Conservation (phyloP, 2,888 invertebrate species). For the Platycnemis pennipes region DNA sequence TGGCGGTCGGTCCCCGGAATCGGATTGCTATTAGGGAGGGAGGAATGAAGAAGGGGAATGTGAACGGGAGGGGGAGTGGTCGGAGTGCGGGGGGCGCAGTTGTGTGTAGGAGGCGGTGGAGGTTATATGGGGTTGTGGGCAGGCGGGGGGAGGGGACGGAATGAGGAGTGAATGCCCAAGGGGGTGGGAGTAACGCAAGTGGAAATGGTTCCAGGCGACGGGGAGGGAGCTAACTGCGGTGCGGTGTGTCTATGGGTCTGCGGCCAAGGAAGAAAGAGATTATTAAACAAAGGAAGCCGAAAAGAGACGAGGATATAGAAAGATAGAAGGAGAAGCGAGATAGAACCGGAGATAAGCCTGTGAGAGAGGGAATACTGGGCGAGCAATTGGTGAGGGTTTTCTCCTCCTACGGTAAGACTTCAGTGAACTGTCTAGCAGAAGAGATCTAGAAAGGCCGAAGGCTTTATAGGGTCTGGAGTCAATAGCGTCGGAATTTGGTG, state of each 20-base stretch:
- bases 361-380: not conserved
- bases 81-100: not conserved
- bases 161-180: not conserved
- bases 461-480: constrained; percentile 38
- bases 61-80: not conserved
- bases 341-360: not conserved
- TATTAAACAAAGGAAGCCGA: not conserved
- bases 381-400: constrained; percentile 23
- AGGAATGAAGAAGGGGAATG: not conserved
- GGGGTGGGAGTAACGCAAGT: not conserved
- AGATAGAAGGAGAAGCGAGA: not conserved
- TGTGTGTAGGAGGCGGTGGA: not conserved
- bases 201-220: not conserved
- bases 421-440: not conserved
- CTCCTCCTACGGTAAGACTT: not conserved
- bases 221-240: not conserved
- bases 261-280: not conserved
- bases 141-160: not conserved
- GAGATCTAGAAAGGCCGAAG: not conserved
- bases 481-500: constrained; percentile 38
- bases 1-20: constrained; percentile 50
- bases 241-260: not conserved
- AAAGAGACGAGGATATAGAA: not conserved
- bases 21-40: constrained; percentile 13
- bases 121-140: not conserved